Evolutionary conservation across 2,113 vertebrate genomes (phyloP), one percentile per base, ranked within the genome.

Genomic region (Corvus moneduloides): DNA sequence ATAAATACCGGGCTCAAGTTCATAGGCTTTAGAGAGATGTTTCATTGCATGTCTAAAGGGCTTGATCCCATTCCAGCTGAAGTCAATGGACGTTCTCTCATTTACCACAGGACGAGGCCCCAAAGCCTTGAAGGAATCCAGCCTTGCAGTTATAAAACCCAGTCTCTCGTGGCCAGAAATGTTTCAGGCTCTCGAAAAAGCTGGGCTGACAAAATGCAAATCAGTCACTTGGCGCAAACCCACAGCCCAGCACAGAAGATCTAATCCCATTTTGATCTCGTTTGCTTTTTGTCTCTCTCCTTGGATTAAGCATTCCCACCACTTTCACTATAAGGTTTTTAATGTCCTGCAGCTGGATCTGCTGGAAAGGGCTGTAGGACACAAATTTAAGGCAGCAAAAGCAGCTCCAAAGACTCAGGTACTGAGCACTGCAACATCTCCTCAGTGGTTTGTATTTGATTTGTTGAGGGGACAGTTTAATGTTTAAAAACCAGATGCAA

Each of bases 1-100:
- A 94, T 84, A 90, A 96, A 96, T 90, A 93, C 86, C 0, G 6
- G 96, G 92, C 93, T 96, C n/a, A 93, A 96, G 96, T 95, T 96
- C 93, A 92, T 3, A 94, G 92, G 88, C 90, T 86, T 94, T 16
- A 9, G 61, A 52, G 91, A 94, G 66, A 41, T 21, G 5, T 76
- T 96, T 87, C 86, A 35, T 27, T 78, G 83, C 80, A 20, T 94
- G 88, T 84, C 95, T 66, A 75, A 92, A 94, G 86, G 83, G 88
- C 94, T 96, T 96, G 94, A 84, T 93, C 92, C 73, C 18, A 4
- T 78, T 96, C 93, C 95, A 96, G 89, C 56, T 89, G 83, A 92
- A 96, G 83, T 66, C 92, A 96, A 73, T 84, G 94, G 88, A 96
- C 16, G 1, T 49, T 75, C 84, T 95, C 82, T 91, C 94, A 71